Evolutionary conservation across 2,113 vertebrate species (phyloP).

Genomic region (Cynocephalus volans): DNA sequence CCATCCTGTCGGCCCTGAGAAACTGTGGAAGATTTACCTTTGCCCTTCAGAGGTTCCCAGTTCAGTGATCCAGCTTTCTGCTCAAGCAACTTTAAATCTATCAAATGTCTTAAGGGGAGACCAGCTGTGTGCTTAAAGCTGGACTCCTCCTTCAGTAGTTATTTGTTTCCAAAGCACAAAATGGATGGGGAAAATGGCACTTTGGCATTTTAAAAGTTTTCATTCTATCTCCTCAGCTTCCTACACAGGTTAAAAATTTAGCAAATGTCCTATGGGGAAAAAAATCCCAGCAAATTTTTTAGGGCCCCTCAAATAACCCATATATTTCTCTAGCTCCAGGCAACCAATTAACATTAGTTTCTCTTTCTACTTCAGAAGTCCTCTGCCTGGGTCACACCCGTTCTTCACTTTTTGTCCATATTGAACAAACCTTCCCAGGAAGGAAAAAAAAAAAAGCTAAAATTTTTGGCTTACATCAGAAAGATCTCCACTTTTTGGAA

Average conservation of each 20-base stretch:
- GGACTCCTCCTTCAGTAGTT: neutral
- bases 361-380: neutral
- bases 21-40: neutral
- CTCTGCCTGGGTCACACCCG: neutral
- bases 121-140: neutral
- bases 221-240: neutral
- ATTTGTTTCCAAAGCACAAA: neutral
- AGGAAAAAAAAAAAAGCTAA: neutral
- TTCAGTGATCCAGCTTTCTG: neutral
- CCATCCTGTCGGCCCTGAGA: neutral
- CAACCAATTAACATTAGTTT: neutral
- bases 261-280: neutral
- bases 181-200: neutral
- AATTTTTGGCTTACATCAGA: conserved; percentile 5
- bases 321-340: neutral
- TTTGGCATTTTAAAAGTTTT: neutral
- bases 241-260: neutral
- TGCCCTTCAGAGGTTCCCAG: neutral
- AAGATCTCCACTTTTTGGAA: neutral
- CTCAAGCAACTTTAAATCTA: neutral
- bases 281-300: neutral
- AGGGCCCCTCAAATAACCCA: neutral
- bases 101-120: neutral
- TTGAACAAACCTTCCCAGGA: neutral
- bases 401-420: neutral